phyloP scores from a whole-genome alignment of 1,140 invertebrate species.

The Ips nitidus region DNA sequence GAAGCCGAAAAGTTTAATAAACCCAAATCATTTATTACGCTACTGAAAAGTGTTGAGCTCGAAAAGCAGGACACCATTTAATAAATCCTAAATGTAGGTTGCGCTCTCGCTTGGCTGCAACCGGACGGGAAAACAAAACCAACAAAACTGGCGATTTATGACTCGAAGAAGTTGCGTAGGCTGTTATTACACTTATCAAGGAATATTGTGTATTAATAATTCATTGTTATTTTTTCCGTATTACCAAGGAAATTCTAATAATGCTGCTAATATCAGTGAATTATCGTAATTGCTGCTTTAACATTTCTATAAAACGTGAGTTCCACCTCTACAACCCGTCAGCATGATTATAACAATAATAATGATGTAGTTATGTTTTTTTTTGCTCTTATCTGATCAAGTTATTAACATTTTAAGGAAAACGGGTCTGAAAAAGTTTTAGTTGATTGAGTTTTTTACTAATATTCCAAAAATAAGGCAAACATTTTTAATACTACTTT shows the following conservation, averaged over 20 bases:
- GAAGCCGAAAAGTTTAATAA: no score
- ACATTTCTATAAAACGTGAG: not conserved
- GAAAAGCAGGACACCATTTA: not conserved
- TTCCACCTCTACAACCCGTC: not conserved
- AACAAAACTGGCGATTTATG: slow-evolving; percentile 9
- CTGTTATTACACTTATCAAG: slow-evolving; percentile 11
- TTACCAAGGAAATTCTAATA: slow-evolving; percentile 2
- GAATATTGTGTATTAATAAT: slow-evolving; percentile 12
- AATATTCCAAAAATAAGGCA: not conserved
- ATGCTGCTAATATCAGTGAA: not conserved
- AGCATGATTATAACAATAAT: not conserved
- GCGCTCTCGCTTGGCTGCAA: not conserved
- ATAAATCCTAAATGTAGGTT: slow-evolving; percentile 4
- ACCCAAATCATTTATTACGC: no score
- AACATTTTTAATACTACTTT: no score
- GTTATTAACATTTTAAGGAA: no score
- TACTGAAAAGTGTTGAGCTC: not conserved
- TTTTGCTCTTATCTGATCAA: no score
- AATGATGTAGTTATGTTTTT: not conserved
- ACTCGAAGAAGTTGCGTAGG: slow-evolving; percentile 4
- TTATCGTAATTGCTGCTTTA: not conserved
- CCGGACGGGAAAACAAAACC: slow-evolving; percentile 6
- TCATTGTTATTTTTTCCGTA: slow-evolving; percentile 7
- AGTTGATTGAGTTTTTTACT: no score
- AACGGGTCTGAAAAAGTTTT: no score